Conservation (phyloP, 2,113 vertebrate species). For the Oryctolagus cuniculus region DNA sequence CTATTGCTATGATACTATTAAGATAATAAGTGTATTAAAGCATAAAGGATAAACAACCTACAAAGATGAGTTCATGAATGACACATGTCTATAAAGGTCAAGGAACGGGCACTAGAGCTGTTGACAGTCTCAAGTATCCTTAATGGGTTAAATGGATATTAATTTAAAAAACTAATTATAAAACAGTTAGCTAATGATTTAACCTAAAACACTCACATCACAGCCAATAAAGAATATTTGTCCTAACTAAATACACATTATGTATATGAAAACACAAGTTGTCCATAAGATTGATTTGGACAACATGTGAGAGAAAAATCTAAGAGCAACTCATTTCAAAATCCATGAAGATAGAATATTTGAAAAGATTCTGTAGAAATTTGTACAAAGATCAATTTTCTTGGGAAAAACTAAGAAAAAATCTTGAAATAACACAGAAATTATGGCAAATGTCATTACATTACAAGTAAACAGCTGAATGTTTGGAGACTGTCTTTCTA, state of each 20-base stretch:
- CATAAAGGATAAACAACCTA: neutral
- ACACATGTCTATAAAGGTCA: neutral
- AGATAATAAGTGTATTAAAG: neutral
- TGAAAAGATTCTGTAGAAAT: neutral
- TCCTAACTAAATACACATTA: neutral
- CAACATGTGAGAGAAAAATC: neutral
- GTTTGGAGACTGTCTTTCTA: neutral
- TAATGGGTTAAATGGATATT: neutral
- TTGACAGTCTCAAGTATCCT: neutral
- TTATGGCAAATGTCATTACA: neutral
- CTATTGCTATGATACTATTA: neutral
- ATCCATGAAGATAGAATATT: neutral
- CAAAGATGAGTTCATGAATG: neutral
- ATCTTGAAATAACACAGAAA: neutral
- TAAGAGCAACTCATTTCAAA: neutral
- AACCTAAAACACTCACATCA: neutral
- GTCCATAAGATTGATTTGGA: neutral
- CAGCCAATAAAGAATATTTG: neutral
- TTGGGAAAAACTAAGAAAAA: neutral
- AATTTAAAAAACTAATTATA: constrained; percentile 1
- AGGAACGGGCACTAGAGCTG: neutral
- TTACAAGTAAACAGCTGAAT: neutral
- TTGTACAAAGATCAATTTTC: neutral
- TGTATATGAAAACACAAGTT: neutral
- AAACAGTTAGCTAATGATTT: neutral